Evolutionary conservation across 2,888 invertebrate species (phyloP).

Genomic region (Calliphora vomitoria): DNA sequence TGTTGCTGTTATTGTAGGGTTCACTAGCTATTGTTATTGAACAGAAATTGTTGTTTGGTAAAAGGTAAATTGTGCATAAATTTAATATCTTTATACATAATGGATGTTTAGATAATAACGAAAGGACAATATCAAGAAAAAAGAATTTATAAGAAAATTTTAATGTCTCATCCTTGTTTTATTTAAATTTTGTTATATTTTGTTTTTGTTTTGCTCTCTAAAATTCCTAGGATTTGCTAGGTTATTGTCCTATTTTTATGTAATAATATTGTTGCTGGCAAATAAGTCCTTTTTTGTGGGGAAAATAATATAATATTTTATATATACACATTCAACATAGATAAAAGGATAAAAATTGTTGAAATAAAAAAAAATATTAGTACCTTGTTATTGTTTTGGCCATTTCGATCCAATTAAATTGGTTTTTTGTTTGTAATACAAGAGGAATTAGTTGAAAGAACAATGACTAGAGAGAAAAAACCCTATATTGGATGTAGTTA

Average conservation of each 20-base stretch:
- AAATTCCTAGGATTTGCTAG: neutral
- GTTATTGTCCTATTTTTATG: constrained; percentile 12
- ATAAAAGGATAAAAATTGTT: constrained; percentile 20
- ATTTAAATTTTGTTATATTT: constrained; percentile 26
- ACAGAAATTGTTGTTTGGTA: constrained; percentile 45
- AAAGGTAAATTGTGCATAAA: constrained; percentile 70
- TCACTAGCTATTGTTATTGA: constrained; percentile 53
- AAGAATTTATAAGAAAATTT: constrained; percentile 11
- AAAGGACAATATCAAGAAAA: constrained; percentile 34
- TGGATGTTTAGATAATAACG: constrained; percentile 47
- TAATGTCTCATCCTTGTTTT: constrained; percentile 40
- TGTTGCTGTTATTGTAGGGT: constrained; percentile 29
- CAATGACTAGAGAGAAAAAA: neutral
- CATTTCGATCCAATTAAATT: constrained; percentile 42
- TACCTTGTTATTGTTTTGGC: constrained; percentile 13
- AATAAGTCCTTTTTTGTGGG: constrained; percentile 3
- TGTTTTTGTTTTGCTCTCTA: neutral
- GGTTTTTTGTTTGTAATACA: constrained; percentile 1
- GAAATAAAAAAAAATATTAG: constrained; percentile 5
- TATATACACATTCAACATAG: neutral
- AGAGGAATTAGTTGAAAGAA: neutral
- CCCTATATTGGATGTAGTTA: neutral
- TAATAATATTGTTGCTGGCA: neutral
- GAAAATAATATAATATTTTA: constrained; percentile 14
- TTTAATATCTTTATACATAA: constrained; percentile 53